Conservation (phyloP, 2,797 vertebrate genomes). For the Anabas testudineus region DNA sequence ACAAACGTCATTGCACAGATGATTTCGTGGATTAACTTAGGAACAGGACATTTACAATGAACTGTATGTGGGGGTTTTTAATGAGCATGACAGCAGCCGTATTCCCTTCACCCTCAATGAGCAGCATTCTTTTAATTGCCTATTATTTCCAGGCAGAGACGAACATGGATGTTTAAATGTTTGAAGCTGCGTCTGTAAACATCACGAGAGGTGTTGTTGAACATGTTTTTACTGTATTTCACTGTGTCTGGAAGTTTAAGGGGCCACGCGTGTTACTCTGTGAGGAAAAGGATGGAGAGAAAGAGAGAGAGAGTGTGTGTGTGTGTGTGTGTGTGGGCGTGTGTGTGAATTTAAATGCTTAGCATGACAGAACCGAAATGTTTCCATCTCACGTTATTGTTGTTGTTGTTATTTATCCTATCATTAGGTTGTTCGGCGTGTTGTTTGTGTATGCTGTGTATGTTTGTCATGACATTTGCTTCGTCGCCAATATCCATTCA, state of each 20-base stretch:
- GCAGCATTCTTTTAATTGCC: conserved; percentile 66
- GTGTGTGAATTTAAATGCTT: background rate
- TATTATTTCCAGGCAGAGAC: conserved; percentile 29
- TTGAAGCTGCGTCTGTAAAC: conserved; percentile 18
- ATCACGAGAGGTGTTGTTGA: conserved; percentile 17
- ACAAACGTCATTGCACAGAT: background rate
- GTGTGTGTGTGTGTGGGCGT: background rate
- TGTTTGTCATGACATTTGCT: conserved; percentile 39
- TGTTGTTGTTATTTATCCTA: background rate
- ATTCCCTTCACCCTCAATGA: conserved; percentile 58
- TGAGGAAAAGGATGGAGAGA: no score
- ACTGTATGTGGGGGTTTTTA: conserved; percentile 54
- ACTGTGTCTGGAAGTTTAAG: background rate
- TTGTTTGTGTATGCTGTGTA: conserved; percentile 28
- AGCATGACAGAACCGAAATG: background rate
- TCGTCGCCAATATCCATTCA: conserved; percentile 51
- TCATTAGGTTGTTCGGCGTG: background rate
- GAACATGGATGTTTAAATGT: background rate
- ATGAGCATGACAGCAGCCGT: conserved; percentile 59
- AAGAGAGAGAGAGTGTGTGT: background rate
- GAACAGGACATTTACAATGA: conserved; percentile 27
- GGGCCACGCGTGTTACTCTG: background rate
- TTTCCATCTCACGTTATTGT: background rate
- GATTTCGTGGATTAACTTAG: conserved; percentile 4
- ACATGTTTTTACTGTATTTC: background rate